Evolutionary conservation across 2,113 vertebrate genomes (phyloP), one percentile per base, ranked within the genome.

Genomic region (Polyodon spathula): DNA sequence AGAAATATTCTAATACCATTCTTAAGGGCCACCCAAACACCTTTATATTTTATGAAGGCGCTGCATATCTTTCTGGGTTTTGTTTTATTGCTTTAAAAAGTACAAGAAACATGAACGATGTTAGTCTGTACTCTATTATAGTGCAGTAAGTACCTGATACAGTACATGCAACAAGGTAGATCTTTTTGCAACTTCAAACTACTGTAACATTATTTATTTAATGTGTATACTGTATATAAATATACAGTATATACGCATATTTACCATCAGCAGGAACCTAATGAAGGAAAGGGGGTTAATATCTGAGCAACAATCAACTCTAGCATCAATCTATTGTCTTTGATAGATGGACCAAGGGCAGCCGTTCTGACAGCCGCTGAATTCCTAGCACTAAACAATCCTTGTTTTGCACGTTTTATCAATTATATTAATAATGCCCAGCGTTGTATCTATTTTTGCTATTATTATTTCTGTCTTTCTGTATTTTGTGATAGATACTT

Each of bases 61-160:
- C n/a, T 73, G 71, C 72, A 60, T 52, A 10, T 46, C 39, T 51
- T 38, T n/a, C n/a, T 44, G 14, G 17, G 15, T 8, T 4, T 44
- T 68, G 59, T 50, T 53, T 56, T 37, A 40, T 43, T 50, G 43
- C 1, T 51, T 55, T 53, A 43, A 64, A 41, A 39, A 44, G 59
- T 50, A 10, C n/a, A n/a, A n/a, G n/a, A 63, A 60, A 43, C 37
- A 58, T 66, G 63, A 63, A 68, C 66, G 57, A 43, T 60, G n/a
- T n/a, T n/a, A n/a, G n/a, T n/a, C n/a, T n/a, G n/a, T n/a, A n/a
- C n/a, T n/a, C n/a, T n/a, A n/a, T n/a, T n/a, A n/a, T n/a, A n/a
- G n/a, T n/a, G n/a, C n/a, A n/a, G n/a, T n/a, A n/a, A n/a, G n/a
- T n/a, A n/a, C n/a, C n/a, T n/a, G n/a, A n/a, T n/a, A n/a, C n/a